Evolutionary conservation across 2,113 vertebrate genomes (phyloP).

Genomic region (Irena cyanogastra): DNA sequence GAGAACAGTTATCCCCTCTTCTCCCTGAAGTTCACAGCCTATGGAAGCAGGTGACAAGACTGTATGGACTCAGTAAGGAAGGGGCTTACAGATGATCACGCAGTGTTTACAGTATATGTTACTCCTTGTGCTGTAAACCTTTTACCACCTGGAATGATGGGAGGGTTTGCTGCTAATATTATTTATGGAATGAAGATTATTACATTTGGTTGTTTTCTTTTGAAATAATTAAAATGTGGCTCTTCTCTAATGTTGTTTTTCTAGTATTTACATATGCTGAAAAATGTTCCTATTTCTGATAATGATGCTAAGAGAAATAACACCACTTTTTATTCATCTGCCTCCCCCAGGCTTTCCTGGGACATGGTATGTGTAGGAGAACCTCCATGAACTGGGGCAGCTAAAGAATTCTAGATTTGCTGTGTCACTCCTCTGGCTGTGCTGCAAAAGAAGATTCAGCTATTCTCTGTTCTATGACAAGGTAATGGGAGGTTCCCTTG

Average conservation of each 20-base stretch:
- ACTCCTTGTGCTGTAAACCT: slow-evolving; percentile 4
- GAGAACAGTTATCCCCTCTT: neutral
- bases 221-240: slow-evolving; percentile 62
- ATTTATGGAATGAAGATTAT: slow-evolving; percentile 75
- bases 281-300: neutral
- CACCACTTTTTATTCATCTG: neutral
- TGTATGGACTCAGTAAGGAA: neutral
- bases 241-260: slow-evolving; percentile 3
- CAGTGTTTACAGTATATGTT: neutral
- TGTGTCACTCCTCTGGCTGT: neutral
- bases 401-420: neutral
- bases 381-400: neutral
- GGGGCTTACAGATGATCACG: neutral
- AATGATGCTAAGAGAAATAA: neutral
- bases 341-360: neutral
- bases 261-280: neutral
- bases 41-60: neutral
- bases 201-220: slow-evolving; percentile 68
- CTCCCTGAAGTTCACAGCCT: neutral
- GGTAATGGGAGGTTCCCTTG: neutral
- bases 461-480: neutral
- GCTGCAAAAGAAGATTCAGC: neutral
- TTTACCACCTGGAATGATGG: neutral
- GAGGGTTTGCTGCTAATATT: slow-evolving; percentile 75
- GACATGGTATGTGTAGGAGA: neutral